phyloP scores from a whole-genome alignment of 2,888 invertebrate genomes.

The Leptinotarsa tumamoca region DNA sequence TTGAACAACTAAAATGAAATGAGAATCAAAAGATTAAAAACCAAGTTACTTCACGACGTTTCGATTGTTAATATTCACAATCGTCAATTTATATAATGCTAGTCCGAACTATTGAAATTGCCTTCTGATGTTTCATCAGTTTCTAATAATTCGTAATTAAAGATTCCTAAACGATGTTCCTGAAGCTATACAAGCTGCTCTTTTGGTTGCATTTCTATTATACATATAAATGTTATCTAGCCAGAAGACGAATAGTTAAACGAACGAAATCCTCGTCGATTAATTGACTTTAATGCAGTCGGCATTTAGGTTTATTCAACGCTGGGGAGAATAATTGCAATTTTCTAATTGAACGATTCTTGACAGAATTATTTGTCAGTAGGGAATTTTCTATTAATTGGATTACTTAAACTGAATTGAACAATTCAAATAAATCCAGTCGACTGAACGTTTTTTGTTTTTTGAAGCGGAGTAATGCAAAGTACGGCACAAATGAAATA shows the following conservation, averaged over 20 bases:
- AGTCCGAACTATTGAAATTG: neutral
- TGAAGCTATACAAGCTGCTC: neutral
- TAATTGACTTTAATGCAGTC: constrained; percentile 30
- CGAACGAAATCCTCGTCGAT: constrained; percentile 22
- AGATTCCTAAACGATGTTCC: neutral
- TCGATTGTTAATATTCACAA: too few species aligned
- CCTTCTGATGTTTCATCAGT: neutral
- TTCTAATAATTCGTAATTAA: neutral
- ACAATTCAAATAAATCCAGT: neutral
- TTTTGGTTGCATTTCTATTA: neutral
- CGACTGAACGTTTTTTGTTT: too few species aligned
- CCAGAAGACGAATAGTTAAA: constrained; percentile 17
- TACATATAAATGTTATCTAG: constrained; percentile 3
- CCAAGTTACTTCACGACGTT: too few species aligned
- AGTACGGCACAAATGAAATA: neutral
- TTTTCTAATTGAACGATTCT: constrained; percentile 26
- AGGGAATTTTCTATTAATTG: constrained; percentile 1
- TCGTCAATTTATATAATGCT: too few species aligned
- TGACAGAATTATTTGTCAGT: constrained; percentile 15
- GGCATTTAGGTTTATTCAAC: constrained; percentile 25
- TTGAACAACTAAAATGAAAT: too few species aligned
- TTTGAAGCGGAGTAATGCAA: too few species aligned
- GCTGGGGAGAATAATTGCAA: constrained; percentile 22
- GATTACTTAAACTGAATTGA: constrained; percentile 9
- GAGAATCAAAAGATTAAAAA: too few species aligned